Base-by-base conservation (phyloP, 2,888 invertebrate species). In the Anthophora plumipes region DNA sequence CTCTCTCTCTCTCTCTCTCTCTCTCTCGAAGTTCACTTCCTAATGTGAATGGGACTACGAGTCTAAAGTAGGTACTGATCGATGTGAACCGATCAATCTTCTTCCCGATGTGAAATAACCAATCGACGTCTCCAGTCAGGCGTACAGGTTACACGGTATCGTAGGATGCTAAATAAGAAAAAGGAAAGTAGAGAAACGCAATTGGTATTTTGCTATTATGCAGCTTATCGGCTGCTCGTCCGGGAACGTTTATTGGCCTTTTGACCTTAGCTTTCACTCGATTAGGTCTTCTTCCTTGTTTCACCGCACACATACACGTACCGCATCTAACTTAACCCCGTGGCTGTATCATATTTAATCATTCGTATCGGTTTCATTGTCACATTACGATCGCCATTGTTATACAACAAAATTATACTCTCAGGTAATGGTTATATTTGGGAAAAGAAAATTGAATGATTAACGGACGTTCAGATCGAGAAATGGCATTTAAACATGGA, bases 121-220 rank as follows among this genome's bases (percentile, higher is more conserved):
- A 46, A 50, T 59, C 39, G 25, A 22, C 25, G 17, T 50, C 12
- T 6, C 0, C 8, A 22, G 12, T 22, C 43, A 14, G n/a, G 54
- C 11, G 22, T 77, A 75, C n/a, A 61, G 17, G 55, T 25, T 22
- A 37, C 48, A 50, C 60, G 41, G 22, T 22, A 20, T 22, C n/a
- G 60, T 67, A 57, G n/a, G 50, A 66, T 59, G 61, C 43, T 41
- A 41, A 48, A 22, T 72, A 78, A 63, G 60, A 79, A 78, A 80
- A 78, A 73, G 80, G 80, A 79, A 81, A 81, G 80, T 70, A 70
- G 80, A 55, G 80, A 81, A 79, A 81, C 73, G 80, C 80, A 78
- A 74, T 70, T 79, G 80, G 80, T 81, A 81, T 81, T 79, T 81
- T 80, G 69, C 80, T 81, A 81, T 81, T 81, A 81, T 81, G 69